A percentile compares a stretch with the other conserved stretches of the same genome.
Conservation (phyloP, 2,888 invertebrate species). For the Drosophila ustulata region DNA sequence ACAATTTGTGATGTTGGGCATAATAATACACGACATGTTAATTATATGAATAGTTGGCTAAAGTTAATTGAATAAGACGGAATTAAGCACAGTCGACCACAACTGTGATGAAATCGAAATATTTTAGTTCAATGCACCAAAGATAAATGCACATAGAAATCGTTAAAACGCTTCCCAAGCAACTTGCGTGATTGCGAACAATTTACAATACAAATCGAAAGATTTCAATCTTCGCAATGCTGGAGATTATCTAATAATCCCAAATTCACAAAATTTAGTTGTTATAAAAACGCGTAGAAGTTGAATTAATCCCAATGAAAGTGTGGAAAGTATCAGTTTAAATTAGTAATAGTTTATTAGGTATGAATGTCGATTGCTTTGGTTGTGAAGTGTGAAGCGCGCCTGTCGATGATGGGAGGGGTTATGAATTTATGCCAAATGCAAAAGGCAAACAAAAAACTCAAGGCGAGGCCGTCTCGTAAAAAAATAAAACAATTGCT, state of each 20-base stretch:
- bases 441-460: constrained; percentile 54
- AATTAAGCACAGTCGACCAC: neutral
- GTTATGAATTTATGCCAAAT: constrained; percentile 51
- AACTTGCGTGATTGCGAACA: constrained; percentile 15
- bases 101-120: constrained; percentile 5
- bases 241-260: neutral
- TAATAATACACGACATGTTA: constrained; percentile 10
- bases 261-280: neutral
- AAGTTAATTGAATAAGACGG: constrained; percentile 8
- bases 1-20: constrained; percentile 15
- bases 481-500: constrained; percentile 24
- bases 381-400: neutral
- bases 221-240: neutral
- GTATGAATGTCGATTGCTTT: constrained; percentile 31
- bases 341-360: constrained; percentile 19
- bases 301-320: neutral
- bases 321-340: constrained; percentile 5
- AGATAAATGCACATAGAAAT: constrained; percentile 2
- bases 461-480: constrained; percentile 57
- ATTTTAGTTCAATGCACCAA: constrained; percentile 19
- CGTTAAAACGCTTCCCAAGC: neutral
- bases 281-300: neutral
- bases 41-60: neutral
- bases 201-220: constrained; percentile 4
- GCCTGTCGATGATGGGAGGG: constrained; percentile 10